Evolutionary conservation across 1,140 invertebrate species (phyloP), one percentile per base, ranked within the genome.

Genomic region (Ladona fulva): DNA sequence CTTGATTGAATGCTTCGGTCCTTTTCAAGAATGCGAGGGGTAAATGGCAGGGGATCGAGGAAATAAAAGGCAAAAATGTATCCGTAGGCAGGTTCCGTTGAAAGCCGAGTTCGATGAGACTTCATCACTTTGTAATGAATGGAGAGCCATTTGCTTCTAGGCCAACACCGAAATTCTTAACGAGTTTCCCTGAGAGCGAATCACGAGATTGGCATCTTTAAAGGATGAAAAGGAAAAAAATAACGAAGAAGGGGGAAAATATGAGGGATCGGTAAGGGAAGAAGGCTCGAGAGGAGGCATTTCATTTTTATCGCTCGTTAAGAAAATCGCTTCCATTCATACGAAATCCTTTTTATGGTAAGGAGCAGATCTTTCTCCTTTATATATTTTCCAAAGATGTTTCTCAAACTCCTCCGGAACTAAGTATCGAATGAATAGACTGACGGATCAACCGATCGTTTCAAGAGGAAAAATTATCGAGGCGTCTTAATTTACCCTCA

Each of bases 281-380:
- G n/a, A n/a, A n/a, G n/a, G n/a, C n/a, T n/a, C n/a, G n/a, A 19
- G 44, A 52, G 44, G 44, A 22, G 52, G 5, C 52, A 12, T 66
- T 66, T 22, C 52, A 66, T 66, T 66, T 66, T 66, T 66, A 66
- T 66, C 52, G 52, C 52, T 66, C 52, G 52, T 66, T 66, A 66
- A 66, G 52, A 66, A 66, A 66, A 66, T 66, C 52, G 52, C 14
- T 12, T 12, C 52, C 19, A 52, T 52, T 52, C 44, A 52, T 10
- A 19, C 10, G 44, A 52, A 19, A 52, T 52, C 44, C 44, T 52
- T 52, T 52, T 19, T 52, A 19, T 10, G 44, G 44, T 52, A 52
- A 52, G 44, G 44, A 11, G 19, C 19, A 52, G 44, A 10, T 19
- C 44, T 52, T 19, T n/a, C n/a, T 52, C 19, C 44, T 19, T 11